Evolutionary conservation across 2,113 vertebrate species (phyloP).

Genomic region (Cyprinodon tularosa): DNA sequence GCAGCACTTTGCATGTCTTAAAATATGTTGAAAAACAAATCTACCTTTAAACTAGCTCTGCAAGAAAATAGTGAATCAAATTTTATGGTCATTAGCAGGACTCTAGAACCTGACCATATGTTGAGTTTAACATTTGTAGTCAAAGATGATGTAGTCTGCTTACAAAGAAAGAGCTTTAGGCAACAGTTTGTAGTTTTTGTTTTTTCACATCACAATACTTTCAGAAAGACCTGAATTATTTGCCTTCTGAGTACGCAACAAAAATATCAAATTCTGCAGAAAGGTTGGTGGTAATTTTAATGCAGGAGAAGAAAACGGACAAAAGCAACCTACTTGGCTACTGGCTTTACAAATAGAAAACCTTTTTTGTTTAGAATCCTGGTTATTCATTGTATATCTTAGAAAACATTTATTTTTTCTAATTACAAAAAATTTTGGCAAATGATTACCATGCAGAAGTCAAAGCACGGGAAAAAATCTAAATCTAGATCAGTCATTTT

Average conservation of each 20-base stretch:
- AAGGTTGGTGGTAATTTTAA: not conserved
- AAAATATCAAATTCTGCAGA: not conserved
- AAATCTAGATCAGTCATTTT: too few relatives aligned
- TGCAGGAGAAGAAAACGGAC: not conserved
- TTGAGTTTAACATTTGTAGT: not conserved
- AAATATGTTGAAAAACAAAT: not conserved
- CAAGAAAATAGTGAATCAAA: not conserved
- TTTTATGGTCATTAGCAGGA: too few relatives aligned
- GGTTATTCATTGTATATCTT: not conserved
- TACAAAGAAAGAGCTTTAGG: not conserved
- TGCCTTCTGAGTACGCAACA: not conserved
- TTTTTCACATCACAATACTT: too few relatives aligned
- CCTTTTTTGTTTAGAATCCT: not conserved
- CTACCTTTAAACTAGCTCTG: not conserved
- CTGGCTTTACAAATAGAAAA: not conserved
- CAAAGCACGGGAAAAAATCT: too few relatives aligned
- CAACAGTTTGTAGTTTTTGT: not conserved
- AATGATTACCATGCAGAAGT: too few relatives aligned
- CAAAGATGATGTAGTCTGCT: too few relatives aligned
- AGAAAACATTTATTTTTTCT: not conserved
- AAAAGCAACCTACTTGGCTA: not conserved
- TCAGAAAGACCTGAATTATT: not conserved
- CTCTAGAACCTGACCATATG: too few relatives aligned
- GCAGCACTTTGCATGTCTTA: not conserved
- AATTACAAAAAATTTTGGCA: too few relatives aligned